Conservation (phyloP, 37 sponge, comb jelly and placozoan genomes). For the Ianthella basta region DNA sequence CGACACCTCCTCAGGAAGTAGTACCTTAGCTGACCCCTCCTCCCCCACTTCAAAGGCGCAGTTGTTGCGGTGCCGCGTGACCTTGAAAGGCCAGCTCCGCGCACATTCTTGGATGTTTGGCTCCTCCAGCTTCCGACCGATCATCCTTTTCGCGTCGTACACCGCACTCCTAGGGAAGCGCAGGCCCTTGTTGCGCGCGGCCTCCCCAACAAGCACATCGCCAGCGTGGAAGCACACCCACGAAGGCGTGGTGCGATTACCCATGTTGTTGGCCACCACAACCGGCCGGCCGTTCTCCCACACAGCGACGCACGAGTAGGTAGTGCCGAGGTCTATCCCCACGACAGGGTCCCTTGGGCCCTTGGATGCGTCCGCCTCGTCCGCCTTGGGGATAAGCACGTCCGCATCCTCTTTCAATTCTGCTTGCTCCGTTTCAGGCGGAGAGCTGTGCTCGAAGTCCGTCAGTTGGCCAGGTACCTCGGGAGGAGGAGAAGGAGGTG, state of each 20-base stretch:
- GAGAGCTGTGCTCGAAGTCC: too few relatives aligned
- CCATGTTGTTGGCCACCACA: slow-evolving; percentile 90
- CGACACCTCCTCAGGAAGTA: slow-evolving; percentile 88
- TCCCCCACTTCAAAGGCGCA: slow-evolving; percentile 66
- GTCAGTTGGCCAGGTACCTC: too few relatives aligned
- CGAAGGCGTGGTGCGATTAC: slow-evolving; percentile 91
- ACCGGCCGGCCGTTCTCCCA: slow-evolving; percentile 75
- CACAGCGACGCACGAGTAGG: slow-evolving; percentile 93
- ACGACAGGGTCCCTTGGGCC: slow-evolving; percentile 34
- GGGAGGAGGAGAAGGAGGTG: too few relatives aligned
- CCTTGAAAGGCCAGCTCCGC: slow-evolving; percentile 73
- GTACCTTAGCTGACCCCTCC: background rate
- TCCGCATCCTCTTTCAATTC: too few relatives aligned
- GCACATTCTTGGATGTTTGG: slow-evolving; percentile 57
- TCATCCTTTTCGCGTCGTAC: slow-evolving; percentile 93
- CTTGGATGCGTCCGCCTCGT: too few relatives aligned
- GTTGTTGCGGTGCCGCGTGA: slow-evolving; percentile 62
- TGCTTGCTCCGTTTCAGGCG: too few relatives aligned
- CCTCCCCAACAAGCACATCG: slow-evolving; percentile 87
- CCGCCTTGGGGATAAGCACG: too few relatives aligned
- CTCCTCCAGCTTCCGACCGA: slow-evolving; percentile 79
- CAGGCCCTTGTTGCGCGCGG: slow-evolving; percentile 79
- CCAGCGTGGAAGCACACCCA: slow-evolving; percentile 83
- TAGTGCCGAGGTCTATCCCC: slow-evolving; percentile 96
- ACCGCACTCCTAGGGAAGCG: slow-evolving; percentile 60